Base-by-base conservation (phyloP, 2,888 invertebrate species). In the Sthenelais limicola region DNA sequence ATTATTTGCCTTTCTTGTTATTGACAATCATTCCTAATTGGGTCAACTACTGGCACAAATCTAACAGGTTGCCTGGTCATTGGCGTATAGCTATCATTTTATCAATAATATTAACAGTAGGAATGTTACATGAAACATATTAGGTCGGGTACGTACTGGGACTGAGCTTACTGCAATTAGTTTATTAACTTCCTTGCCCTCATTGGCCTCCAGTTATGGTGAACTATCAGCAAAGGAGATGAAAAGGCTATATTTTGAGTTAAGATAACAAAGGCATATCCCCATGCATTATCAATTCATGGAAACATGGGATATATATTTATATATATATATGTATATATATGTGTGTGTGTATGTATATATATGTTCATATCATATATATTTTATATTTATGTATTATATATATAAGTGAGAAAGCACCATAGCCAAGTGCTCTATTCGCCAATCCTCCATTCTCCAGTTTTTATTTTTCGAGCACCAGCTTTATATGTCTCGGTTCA, bases 391-490 rank as follows among this genome's bases (percentile, higher is more conserved):
- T 52, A 52, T 52, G 26, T 52, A 56, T 43, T 43, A 35, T 62
- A 30, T 62, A 38, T 5, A 21, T 62, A 62, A 38, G 38, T 62
- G 43, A 35, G 43, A 38, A 62, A 62, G 62, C 62, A 62, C 62
- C 62, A 62, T 62, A 38, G 62, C 62, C 38, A 62, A 62, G 62
- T 62, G 62, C 62, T 62, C 62, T 43, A 38, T n/a, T 38, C 62
- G 62, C 62, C 62, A 26, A 35, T n/a, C n/a, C 62, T 56, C 33
- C 56, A 30, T 43, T 43, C 62, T 21, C 3, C 38, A 62, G 38
- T 24, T 56, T n/a, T n/a, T n/a, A n/a, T n/a, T n/a, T 2, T 5
- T 28, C 24, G 28, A 56, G 56, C 56, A 56, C 56, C 56, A 56
- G 32, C 56, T 51, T 5, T 51, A n/a, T 51, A 24, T 24, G 4